Percentiles rank a stretch among this genome's conserved stretches.
Conservation (phyloP, 2,797 vertebrate species). For the Cynopterus sphinx region DNA sequence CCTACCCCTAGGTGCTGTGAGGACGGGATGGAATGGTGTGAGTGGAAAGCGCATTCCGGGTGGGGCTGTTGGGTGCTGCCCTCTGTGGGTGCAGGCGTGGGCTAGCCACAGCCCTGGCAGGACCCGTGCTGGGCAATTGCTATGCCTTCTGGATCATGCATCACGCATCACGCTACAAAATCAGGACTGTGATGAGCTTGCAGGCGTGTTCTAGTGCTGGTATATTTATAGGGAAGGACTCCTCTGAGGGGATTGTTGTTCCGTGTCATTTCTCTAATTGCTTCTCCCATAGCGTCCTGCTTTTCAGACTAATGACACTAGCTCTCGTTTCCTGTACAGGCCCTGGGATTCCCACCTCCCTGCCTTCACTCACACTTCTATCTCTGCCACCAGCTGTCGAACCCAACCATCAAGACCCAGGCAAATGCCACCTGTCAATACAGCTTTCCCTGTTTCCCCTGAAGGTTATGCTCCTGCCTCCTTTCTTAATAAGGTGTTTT, state of each 20-base stretch:
- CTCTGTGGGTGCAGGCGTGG: not conserved
- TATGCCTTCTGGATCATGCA: not conserved
- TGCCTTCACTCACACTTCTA: not conserved
- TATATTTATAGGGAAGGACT: not conserved
- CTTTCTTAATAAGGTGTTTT: not conserved
- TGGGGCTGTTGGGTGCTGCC: accelerated
- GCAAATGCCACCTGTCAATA: not conserved
- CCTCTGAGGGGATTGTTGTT: not conserved
- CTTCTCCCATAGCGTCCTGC: not conserved
- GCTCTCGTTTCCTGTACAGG: not conserved
- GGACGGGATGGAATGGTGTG: not conserved
- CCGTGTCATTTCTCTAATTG: not conserved
- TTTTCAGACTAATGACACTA: not conserved
- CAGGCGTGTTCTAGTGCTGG: not conserved
- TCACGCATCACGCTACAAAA: not conserved
- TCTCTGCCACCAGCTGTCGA: not conserved
- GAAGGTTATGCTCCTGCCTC: not conserved
- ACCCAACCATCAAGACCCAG: not conserved
- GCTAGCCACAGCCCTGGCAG: not conserved
- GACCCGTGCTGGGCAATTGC: accelerated
- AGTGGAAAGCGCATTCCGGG: accelerated
- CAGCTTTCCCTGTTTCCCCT: not conserved
- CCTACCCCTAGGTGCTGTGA: not conserved
- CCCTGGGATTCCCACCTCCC: not conserved
- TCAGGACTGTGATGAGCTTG: not conserved